Percentiles rank a stretch among this genome's conserved stretches.
Evolutionary conservation across 2,113 vertebrate species (phyloP).

Genomic region (Nothobranchius furzeri): DNA sequence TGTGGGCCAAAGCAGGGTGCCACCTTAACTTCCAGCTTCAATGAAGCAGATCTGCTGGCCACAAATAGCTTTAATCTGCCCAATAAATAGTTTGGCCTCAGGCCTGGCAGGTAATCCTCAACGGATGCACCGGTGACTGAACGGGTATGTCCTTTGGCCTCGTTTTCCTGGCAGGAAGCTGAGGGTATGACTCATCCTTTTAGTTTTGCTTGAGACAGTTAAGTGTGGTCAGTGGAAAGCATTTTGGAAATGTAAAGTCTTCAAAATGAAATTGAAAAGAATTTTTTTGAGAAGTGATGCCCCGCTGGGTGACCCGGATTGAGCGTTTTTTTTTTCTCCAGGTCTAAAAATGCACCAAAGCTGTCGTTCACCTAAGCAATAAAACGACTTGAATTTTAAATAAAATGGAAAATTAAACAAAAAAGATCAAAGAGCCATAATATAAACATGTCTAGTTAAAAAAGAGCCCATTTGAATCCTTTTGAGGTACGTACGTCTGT

Average conservation of each 20-base stretch:
- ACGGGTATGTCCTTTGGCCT: neutral
- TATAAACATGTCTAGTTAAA: too few species aligned
- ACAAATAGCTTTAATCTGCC: constrained; percentile 53
- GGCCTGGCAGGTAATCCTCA: constrained; percentile 42
- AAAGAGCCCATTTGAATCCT: too few species aligned
- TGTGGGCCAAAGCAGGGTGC: constrained; percentile 1
- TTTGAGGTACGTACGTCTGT: too few species aligned
- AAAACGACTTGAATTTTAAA: too few species aligned
- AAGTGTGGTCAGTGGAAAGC: neutral
- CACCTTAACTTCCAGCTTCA: constrained; percentile 18
- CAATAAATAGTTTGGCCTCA: constrained; percentile 35
- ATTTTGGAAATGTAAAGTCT: neutral
- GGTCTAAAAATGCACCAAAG: too few species aligned
- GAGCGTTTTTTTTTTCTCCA: too few species aligned
- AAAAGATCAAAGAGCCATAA: too few species aligned
- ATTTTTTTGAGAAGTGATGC: too few species aligned
- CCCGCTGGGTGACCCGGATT: too few species aligned
- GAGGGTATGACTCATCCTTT: neutral
- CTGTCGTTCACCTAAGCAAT: too few species aligned
- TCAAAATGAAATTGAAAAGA: neutral
- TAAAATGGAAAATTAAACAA: too few species aligned
- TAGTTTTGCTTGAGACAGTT: constrained; percentile 1
- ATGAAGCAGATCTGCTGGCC: constrained; percentile 23
- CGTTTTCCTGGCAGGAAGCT: neutral
- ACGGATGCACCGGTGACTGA: constrained; percentile 14